Evolutionary conservation across 2,888 invertebrate species (phyloP), one percentile per base, ranked within the genome.

Genomic region (Agonopterix alstromeriana): DNA sequence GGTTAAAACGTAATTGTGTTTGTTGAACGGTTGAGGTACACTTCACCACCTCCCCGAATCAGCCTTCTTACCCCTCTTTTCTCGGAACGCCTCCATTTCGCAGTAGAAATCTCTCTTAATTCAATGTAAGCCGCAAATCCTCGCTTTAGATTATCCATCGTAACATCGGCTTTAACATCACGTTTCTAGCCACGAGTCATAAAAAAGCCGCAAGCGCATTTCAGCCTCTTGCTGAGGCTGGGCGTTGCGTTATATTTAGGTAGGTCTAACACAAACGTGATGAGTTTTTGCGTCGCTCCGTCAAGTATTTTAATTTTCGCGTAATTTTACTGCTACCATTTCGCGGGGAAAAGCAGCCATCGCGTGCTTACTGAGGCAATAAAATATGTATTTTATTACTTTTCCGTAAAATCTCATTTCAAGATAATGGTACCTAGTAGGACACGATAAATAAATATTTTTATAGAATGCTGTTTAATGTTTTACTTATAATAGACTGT

Each of bases 1-100:
- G 61, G 58, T 57, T 65, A 57, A 62, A 65, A 53, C 60, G 67
- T 71, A 65, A 72, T 71, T 67, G 60, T 70, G 64, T 74, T 73
- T 73, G 63, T 63, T 52, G 60, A 67, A 61, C 61, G 55, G 54
- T 65, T 58, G 58, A 61, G 57, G 54, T 56, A 56, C 27, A 27
- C 56, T 47, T 52, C 56, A 48, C 52, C 46, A 48, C 50, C 48
- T 46, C 47, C 49, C 52, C 43, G 50, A 43, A 49, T 27, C 27
- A 47, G 47, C 52, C 48, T 48, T 50, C 36, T 46, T 51, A 46
- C 55, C 55, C 54, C 48, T 50, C 50, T 54, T 45, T 49, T 48
- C 52, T 46, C 54, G 47, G 53, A 48, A 56, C 54, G 46, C 53
- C 51, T 55, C 46, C 40, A 12, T 51, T 61, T 53, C 55, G 54